Conservation (phyloP, 2,888 invertebrate species). For the Diogma glabrata region DNA sequence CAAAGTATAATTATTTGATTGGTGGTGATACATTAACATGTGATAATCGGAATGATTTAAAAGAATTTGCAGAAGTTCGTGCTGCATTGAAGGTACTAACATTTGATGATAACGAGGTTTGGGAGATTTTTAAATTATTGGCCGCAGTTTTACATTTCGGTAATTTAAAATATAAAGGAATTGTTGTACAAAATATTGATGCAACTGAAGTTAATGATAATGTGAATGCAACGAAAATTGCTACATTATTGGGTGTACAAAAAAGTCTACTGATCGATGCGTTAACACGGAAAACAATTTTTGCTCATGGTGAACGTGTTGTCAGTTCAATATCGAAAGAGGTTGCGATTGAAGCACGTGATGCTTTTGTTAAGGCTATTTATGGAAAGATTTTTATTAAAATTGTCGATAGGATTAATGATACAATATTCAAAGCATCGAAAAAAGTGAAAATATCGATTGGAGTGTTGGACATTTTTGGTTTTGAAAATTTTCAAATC, state of each 20-base stretch:
- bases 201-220: conserved; percentile 72
- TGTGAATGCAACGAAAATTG: conserved; percentile 54
- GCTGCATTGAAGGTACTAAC: conserved; percentile 89
- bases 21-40: conserved; percentile 66
- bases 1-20: conserved; percentile 69
- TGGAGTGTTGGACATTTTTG: conserved; percentile 92
- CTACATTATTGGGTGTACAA: conserved; percentile 58
- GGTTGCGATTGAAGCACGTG: conserved; percentile 71
- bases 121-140: conserved; percentile 72
- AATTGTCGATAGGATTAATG: conserved; percentile 82
- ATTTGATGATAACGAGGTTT: conserved; percentile 72
- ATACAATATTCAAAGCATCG: conserved; percentile 61
- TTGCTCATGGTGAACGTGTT: conserved; percentile 71
- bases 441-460: conserved; percentile 55
- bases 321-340: conserved; percentile 61
- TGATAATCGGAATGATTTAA: conserved; percentile 73
- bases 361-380: conserved; percentile 87
- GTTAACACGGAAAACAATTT: conserved; percentile 75
- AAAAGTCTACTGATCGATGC: conserved; percentile 62
- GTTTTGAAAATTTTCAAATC: conserved; percentile 86
- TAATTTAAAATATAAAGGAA: conserved; percentile 73
- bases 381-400: conserved; percentile 85
- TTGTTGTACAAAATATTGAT: conserved; percentile 69
- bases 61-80: conserved; percentile 75
- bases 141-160: conserved; percentile 85